Evolutionary conservation across 2,113 vertebrate species (phyloP).

Genomic region (Peromyscus californicus): DNA sequence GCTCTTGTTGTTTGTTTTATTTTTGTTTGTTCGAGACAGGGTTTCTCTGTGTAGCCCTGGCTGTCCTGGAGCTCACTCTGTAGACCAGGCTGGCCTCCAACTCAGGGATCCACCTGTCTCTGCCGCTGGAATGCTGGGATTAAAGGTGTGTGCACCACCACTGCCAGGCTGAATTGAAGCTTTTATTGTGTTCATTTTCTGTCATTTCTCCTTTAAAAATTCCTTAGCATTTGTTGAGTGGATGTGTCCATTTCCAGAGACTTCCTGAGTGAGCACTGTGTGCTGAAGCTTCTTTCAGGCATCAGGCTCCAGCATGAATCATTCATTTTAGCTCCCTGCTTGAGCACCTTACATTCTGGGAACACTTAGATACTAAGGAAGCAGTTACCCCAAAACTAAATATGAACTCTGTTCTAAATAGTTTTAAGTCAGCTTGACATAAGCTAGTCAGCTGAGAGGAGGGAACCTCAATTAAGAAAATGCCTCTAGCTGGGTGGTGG

Average conservation of each 20-base stretch:
- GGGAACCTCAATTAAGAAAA: background rate
- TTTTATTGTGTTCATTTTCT: constrained; percentile 34
- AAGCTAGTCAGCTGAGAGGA: background rate
- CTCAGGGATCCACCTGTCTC: background rate
- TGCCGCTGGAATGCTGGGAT: background rate
- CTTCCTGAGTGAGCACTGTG: background rate
- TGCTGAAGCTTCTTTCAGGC: background rate
- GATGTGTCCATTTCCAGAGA: background rate
- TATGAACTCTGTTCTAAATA: background rate
- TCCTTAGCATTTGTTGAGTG: constrained; percentile 14
- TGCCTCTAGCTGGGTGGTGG: background rate
- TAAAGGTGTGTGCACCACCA: background rate
- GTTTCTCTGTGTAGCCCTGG: no score
- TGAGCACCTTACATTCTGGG: background rate
- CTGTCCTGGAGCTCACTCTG: background rate
- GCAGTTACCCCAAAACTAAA: background rate
- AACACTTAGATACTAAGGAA: background rate
- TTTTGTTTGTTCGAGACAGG: no score
- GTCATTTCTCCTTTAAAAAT: constrained; percentile 12
- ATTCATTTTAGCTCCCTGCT: background rate
- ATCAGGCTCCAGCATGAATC: background rate
- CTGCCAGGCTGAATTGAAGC: background rate
- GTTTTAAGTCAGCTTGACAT: background rate
- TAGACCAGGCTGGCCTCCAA: background rate
- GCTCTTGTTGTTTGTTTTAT: background rate